Conservation (phyloP, 2,888 invertebrate species). For the Caenorhabditis auriculariae region DNA sequence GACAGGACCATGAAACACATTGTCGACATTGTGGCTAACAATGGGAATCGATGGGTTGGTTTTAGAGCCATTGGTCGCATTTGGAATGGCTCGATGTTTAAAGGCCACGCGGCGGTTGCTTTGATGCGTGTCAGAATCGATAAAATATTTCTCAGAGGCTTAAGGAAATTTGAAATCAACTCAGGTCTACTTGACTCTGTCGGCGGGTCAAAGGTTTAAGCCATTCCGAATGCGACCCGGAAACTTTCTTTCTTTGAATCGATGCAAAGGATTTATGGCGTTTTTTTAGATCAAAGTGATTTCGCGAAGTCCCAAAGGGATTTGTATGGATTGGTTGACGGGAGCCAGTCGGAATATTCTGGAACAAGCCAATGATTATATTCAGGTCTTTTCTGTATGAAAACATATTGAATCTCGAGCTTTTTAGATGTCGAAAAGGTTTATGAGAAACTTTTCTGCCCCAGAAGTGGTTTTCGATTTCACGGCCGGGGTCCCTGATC, state of each 20-base stretch:
- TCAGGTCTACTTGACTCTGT: too few species aligned
- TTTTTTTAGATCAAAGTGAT: slow-evolving; percentile 30
- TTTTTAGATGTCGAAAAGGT: slow-evolving; percentile 20
- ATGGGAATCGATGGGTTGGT: slow-evolving; percentile 31
- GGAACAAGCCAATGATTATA: slow-evolving; percentile 27
- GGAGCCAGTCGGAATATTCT: slow-evolving; percentile 19
- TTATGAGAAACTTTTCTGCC: slow-evolving; percentile 20
- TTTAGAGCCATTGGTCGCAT: too few species aligned
- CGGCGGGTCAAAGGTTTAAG: too few species aligned
- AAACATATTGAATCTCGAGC: background rate
- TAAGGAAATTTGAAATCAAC: too few species aligned
- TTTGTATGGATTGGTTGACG: slow-evolving; percentile 37
- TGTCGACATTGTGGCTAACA: slow-evolving; percentile 39
- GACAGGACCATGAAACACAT: slow-evolving; percentile 26
- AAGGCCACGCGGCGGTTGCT: too few species aligned
- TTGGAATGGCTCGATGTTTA: too few species aligned
- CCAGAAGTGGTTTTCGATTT: slow-evolving; percentile 37
- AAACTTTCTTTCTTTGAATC: too few species aligned
- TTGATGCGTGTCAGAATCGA: background rate
- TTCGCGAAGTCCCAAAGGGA: slow-evolving; percentile 32
- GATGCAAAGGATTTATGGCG: too few species aligned
- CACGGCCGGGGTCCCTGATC: slow-evolving; percentile 33
- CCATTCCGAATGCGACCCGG: too few species aligned
- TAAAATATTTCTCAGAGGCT: too few species aligned
- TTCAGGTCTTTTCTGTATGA: slow-evolving; percentile 2